These are phyloP conservation scores for Dinomys branickii DNA, from an alignment of 2,113 vertebrate genomes.

Conservation along the genomic window DNA sequence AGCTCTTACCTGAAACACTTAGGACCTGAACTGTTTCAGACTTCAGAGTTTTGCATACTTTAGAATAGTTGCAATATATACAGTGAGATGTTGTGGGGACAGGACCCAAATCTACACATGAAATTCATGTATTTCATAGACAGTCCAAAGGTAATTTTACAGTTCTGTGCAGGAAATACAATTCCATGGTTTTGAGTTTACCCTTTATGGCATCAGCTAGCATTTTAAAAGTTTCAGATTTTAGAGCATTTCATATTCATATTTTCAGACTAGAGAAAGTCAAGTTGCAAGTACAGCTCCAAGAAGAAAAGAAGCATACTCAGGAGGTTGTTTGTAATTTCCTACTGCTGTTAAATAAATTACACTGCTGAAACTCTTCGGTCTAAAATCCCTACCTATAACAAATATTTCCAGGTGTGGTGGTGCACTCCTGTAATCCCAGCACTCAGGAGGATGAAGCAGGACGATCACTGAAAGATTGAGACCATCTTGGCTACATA, in stretches of 20 bases:
- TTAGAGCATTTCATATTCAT: neutral
- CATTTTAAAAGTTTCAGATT: neutral
- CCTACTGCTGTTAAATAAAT: slow-evolving; percentile 20
- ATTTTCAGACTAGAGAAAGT: neutral
- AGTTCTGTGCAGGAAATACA: neutral
- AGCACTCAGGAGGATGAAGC: neutral
- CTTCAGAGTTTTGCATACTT: neutral
- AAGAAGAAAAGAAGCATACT: slow-evolving; percentile 19
- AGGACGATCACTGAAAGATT: neutral
- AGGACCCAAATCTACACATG: neutral
- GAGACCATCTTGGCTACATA: neutral
- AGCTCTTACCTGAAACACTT: neutral
- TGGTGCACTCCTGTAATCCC: neutral
- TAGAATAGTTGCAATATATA: neutral
- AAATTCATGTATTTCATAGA: neutral
- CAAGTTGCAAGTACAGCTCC: neutral
- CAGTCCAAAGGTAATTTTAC: neutral
- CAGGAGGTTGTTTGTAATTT: neutral
- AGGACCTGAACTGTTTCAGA: neutral
- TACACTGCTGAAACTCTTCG: slow-evolving; percentile 13
- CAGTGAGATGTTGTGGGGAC: neutral
- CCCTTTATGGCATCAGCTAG: neutral
- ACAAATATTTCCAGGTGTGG: neutral
- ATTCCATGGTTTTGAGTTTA: neutral
- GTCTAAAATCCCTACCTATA: neutral